Evolutionary conservation across 2,888 invertebrate species (phyloP).

Genomic region (Temnothorax rugatulus): DNA sequence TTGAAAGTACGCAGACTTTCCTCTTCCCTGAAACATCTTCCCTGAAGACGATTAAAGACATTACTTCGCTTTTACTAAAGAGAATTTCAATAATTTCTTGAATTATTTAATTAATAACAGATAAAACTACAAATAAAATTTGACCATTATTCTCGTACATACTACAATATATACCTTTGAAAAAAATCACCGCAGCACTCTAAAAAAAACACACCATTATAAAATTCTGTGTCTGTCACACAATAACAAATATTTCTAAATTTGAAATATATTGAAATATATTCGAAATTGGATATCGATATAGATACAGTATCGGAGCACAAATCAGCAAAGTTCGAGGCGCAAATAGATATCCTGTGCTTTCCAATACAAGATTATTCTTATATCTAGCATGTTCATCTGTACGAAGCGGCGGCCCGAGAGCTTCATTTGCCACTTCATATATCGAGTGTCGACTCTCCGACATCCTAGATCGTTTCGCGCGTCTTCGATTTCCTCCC

Average conservation of each 20-base stretch:
- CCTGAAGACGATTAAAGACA: neutral
- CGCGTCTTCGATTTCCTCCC: constrained; percentile 30
- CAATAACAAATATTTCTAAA: neutral
- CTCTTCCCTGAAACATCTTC: neutral
- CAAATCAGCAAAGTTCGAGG: neutral
- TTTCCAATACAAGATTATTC: constrained; percentile 21
- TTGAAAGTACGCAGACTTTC: neutral
- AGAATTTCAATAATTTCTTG: neutral
- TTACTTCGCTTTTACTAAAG: neutral
- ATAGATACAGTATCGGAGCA: neutral
- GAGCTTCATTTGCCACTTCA: constrained; percentile 27
- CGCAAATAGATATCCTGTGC: neutral
- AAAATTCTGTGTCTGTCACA: neutral
- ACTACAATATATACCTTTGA: neutral
- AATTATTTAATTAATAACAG: neutral
- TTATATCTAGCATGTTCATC: neutral
- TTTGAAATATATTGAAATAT: neutral
- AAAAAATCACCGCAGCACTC: neutral
- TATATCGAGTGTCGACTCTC: neutral
- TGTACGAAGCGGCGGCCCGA: neutral
- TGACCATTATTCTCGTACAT: neutral
- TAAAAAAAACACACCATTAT: neutral
- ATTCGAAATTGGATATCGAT: neutral
- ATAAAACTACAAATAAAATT: neutral
- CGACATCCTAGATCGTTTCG: constrained; percentile 5